Conservation (phyloP, 64 coral and sea anemone genomes). For the Stichodactyla helianthus region DNA sequence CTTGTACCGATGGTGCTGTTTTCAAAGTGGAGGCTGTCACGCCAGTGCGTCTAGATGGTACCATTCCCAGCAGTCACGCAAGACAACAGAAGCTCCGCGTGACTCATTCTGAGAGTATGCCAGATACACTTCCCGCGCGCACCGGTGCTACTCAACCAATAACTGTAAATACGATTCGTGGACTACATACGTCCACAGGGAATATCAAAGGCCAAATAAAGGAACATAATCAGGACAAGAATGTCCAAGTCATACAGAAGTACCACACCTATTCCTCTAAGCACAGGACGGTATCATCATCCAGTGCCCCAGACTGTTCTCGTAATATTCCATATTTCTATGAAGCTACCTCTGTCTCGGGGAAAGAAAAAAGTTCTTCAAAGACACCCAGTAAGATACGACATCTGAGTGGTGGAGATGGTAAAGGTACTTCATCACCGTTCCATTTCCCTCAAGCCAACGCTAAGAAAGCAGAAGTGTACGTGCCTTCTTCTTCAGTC, state of each 20-base stretch:
- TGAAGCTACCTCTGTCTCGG: background rate
- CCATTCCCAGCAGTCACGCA: background rate
- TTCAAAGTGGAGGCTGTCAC: conserved; percentile 39
- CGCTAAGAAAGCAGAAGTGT: conserved; percentile 30
- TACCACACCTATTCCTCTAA: background rate
- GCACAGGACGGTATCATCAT: background rate
- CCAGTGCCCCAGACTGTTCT: background rate
- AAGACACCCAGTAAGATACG: background rate
- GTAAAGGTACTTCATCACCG: conserved; percentile 10
- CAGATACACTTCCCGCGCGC: background rate
- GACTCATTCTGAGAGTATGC: conserved; percentile 18
- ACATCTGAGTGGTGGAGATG: background rate
- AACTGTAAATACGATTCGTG: conserved; percentile 51
- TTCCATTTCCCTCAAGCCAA: conserved; percentile 48
- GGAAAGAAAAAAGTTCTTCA: background rate
- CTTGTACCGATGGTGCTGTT: conserved; percentile 29
- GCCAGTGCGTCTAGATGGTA: conserved; percentile 10
- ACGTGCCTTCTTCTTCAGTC: conserved; percentile 17
- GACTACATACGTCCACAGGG: conserved; percentile 33
- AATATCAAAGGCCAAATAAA: conserved; percentile 9
- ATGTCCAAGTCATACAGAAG: background rate
- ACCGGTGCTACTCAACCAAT: conserved; percentile 20
- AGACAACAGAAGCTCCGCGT: background rate
- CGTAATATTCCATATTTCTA: background rate
- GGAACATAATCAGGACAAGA: background rate